Evolutionary conservation across 2,888 invertebrate genomes (phyloP).

Genomic region (Tetragonisca angustula): DNA sequence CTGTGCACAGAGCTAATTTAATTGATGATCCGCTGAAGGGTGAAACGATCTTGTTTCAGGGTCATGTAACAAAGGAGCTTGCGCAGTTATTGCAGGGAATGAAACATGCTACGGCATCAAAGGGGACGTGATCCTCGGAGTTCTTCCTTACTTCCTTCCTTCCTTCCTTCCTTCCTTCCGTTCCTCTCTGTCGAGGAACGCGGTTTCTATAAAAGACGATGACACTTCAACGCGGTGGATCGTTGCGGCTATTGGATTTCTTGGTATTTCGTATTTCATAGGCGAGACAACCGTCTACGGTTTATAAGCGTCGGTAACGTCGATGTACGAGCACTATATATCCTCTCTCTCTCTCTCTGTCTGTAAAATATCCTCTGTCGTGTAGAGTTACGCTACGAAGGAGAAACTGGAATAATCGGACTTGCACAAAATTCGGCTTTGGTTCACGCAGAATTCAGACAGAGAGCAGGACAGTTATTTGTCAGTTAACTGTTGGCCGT

Average conservation of each 20-base stretch:
- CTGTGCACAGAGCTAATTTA: conserved; percentile 39
- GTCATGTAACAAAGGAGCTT: conserved; percentile 58
- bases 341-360: no score
- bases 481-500: no score
- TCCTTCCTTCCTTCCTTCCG: conserved; percentile 11
- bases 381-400: no score
- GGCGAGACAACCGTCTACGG: background rate
- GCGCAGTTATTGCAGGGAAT: conserved; percentile 54
- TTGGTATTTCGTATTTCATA: conserved; percentile 7
- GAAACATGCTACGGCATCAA: conserved; percentile 49
- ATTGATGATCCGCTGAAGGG: conserved; percentile 32
- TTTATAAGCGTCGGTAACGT: background rate
- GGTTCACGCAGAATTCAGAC: no score
- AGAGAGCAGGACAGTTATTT: no score
- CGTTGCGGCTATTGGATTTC: conserved; percentile 64
- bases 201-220: conserved; percentile 57
- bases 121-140: conserved; percentile 42
- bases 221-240: conserved; percentile 41
- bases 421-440: no score
- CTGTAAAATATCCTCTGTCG: background rate
- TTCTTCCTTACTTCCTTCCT: background rate
- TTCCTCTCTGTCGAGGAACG: conserved; percentile 12
- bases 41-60: conserved; percentile 25
- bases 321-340: background rate
- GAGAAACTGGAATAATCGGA: no score